Percentiles rank a stretch among this genome's conserved stretches.
These are phyloP conservation scores for Rotaria magnacalcarata DNA, from an alignment of 2,888 invertebrate species.

Conservation along the genomic window DNA sequence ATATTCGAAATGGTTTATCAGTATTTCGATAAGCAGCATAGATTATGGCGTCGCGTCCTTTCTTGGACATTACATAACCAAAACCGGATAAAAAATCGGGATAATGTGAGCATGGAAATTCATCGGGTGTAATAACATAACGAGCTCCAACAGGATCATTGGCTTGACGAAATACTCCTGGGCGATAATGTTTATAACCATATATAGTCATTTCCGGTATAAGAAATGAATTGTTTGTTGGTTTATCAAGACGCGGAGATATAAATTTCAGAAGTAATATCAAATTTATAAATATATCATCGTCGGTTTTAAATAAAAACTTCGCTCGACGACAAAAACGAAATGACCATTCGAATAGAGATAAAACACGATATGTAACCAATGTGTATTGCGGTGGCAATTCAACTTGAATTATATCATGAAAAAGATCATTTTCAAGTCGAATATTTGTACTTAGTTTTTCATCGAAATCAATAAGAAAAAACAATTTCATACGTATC, in stretches of 20 bases:
- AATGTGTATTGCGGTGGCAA: constrained; percentile 24
- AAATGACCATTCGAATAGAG: neutral
- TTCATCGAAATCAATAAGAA: constrained; percentile 7
- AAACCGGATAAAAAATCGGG: constrained; percentile 8
- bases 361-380: constrained; percentile 9
- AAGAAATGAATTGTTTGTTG: neutral
- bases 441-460: neutral
- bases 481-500: neutral
- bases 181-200: constrained; percentile 10
- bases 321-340: constrained; percentile 6
- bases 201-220: neutral
- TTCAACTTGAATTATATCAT: constrained; percentile 32
- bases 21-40: neutral
- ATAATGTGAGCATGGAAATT: constrained; percentile 5
- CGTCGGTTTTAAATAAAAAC: constrained; percentile 7
- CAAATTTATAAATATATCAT: constrained; percentile 3
- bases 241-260: neutral
- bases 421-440: neutral
- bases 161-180: neutral
- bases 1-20: neutral
- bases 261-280: neutral
- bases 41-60: neutral
- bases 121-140: neutral
- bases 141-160: neutral
- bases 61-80: neutral